Evolutionary conservation across 2,888 invertebrate genomes (phyloP).

Genomic region (Camptogramma bilineatum): DNA sequence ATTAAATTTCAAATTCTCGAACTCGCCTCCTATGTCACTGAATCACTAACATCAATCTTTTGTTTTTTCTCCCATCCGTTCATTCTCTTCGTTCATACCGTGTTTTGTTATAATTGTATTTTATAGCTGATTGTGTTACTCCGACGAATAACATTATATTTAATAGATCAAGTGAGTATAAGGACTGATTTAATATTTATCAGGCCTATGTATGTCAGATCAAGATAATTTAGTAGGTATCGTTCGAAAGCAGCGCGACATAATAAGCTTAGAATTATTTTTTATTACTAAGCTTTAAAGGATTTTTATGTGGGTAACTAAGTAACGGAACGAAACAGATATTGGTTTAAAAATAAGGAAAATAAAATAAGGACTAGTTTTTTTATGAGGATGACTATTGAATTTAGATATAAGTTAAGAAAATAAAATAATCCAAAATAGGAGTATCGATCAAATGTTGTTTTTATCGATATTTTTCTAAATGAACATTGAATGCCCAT

Average conservation of each 20-base stretch:
- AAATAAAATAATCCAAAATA: no score
- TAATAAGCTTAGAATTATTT: neutral
- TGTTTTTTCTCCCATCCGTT: no score
- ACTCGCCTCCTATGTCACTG: no score
- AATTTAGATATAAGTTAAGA: no score
- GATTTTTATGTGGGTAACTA: neutral
- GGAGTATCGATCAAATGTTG: no score
- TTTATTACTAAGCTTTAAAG: neutral
- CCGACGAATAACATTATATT: slow-evolving; percentile 7
- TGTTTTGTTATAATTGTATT: neutral
- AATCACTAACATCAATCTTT: no score
- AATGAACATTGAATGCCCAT: no score
- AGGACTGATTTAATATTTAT: slow-evolving; percentile 26
- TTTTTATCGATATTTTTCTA: no score
- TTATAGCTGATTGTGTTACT: slow-evolving; percentile 6
- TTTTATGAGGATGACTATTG: no score
- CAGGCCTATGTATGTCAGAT: slow-evolving; percentile 20
- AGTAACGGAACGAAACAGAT: neutral
- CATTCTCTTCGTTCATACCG: neutral
- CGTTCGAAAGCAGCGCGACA: slow-evolving; percentile 2
- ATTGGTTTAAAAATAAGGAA: neutral
- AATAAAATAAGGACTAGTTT: no score
- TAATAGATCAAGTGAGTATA: slow-evolving; percentile 14
- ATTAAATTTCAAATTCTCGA: no score
- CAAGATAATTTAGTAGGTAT: slow-evolving; percentile 10